These are phyloP conservation scores for Clepsis dumicolana DNA, from an alignment of 2,888 invertebrate species.

Conservation along the genomic window DNA sequence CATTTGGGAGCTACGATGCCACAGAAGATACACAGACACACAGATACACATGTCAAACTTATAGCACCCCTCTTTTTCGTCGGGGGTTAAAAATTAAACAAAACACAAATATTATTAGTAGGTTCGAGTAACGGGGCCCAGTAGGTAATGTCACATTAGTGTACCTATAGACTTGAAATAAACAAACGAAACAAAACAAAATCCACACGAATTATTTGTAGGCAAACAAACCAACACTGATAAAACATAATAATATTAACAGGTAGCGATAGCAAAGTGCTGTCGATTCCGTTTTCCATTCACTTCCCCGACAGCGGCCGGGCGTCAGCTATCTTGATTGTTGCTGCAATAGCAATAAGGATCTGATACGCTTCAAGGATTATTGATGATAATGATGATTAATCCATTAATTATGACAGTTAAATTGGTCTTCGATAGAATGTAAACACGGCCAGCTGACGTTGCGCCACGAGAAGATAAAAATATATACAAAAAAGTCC, in stretches of 20 bases:
- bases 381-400: slow-evolving; percentile 23
- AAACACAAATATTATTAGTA: too few species aligned
- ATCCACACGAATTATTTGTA: not conserved
- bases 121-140: too few species aligned
- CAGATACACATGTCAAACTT: too few species aligned
- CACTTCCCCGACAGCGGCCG: slow-evolving; percentile 31
- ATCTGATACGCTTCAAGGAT: slow-evolving; percentile 20
- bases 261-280: not conserved
- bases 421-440: not conserved
- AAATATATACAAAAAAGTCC: not conserved
- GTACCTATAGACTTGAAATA: too few species aligned
- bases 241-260: not conserved
- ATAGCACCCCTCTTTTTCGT: too few species aligned
- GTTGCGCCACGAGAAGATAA: not conserved
- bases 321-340: slow-evolving; percentile 19
- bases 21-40: too few species aligned
- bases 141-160: too few species aligned
- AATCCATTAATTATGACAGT: slow-evolving; percentile 12
- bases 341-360: slow-evolving; percentile 14
- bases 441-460: not conserved
- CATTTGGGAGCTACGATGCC: too few species aligned
- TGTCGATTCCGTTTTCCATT: slow-evolving; percentile 26
- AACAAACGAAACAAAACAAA: not conserved
- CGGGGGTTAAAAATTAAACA: too few species aligned
- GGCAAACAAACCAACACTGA: not conserved